Evolutionary conservation across 2,113 vertebrate species (phyloP).

Genomic region (Colistium nudipinnis): DNA sequence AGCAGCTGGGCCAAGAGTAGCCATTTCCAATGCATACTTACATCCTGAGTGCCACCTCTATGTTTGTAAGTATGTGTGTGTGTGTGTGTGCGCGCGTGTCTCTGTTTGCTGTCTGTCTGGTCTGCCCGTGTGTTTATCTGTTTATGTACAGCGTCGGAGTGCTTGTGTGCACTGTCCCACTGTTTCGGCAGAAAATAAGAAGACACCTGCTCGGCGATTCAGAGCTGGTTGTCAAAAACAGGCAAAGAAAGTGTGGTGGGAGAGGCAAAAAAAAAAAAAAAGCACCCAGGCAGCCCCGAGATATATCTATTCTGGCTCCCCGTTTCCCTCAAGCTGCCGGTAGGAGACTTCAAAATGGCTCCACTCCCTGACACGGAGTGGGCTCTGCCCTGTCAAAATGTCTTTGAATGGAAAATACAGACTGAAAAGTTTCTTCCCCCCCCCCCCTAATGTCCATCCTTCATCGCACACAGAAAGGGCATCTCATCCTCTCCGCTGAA

Average conservation of each 20-base stretch:
- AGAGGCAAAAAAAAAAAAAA: slow-evolving; percentile 22
- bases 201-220: slow-evolving; percentile 73
- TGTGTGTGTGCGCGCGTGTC: slow-evolving; percentile 29
- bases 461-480: slow-evolving; percentile 73
- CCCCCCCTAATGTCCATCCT: slow-evolving; percentile 66
- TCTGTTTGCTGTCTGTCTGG: slow-evolving; percentile 51
- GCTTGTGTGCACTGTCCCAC: slow-evolving; percentile 74
- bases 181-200: slow-evolving; percentile 73
- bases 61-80: slow-evolving; percentile 12
- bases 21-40: slow-evolving; percentile 66
- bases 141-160: slow-evolving; percentile 67
- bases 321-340: slow-evolving; percentile 74
- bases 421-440: slow-evolving; percentile 69
- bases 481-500: slow-evolving; percentile 69
- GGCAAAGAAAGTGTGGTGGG: slow-evolving; percentile 66
- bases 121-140: slow-evolving; percentile 67
- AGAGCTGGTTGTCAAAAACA: slow-evolving; percentile 76
- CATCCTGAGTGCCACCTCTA: slow-evolving; percentile 46
- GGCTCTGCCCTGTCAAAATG: slow-evolving; percentile 79
- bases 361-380: slow-evolving; percentile 69
- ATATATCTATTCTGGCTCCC: slow-evolving; percentile 79
- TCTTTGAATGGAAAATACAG: slow-evolving; percentile 77
- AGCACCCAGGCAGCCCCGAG: slow-evolving; percentile 66
- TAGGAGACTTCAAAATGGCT: slow-evolving; percentile 82
- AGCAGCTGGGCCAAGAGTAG: slow-evolving; percentile 46